These are phyloP conservation scores for Esox niger DNA, from an alignment of 2,113 vertebrate genomes.

Conservation along the genomic window DNA sequence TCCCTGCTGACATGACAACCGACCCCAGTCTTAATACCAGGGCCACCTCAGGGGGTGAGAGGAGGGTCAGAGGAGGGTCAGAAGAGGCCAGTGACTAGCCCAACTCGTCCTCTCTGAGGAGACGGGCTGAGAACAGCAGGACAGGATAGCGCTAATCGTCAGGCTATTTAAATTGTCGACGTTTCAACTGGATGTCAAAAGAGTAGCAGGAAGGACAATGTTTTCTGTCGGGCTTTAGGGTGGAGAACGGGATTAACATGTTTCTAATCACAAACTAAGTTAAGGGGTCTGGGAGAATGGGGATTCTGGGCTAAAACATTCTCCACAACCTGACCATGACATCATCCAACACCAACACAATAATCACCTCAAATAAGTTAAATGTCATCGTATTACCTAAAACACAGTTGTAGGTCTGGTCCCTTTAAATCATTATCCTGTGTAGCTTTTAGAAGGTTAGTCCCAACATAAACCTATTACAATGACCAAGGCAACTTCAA, in stretches of 20 bases:
- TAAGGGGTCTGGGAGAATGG: background rate
- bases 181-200: slow-evolving; percentile 16
- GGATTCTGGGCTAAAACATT: background rate
- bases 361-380: too few species aligned
- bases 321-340: background rate
- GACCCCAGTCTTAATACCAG: slow-evolving; percentile 54
- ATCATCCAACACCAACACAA: too few species aligned
- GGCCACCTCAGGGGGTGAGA: slow-evolving; percentile 46
- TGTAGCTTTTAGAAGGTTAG: too few species aligned
- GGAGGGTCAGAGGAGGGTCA: slow-evolving; percentile 49
- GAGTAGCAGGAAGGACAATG: slow-evolving; percentile 38
- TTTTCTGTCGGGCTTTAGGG: slow-evolving; percentile 18
- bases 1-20: slow-evolving; percentile 60
- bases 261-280: slow-evolving; percentile 15
- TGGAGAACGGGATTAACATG: slow-evolving; percentile 36
- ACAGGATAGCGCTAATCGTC: slow-evolving; percentile 39
- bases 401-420: too few species aligned
- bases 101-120: slow-evolving; percentile 41
- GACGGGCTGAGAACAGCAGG: slow-evolving; percentile 47
- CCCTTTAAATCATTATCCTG: too few species aligned
- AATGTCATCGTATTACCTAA: too few species aligned
- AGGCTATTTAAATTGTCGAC: slow-evolving; percentile 49
- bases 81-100: slow-evolving; percentile 29
- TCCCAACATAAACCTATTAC: too few species aligned
- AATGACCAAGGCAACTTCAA: too few species aligned